phyloP scores from a whole-genome alignment of 2,797 vertebrate genomes.

The Hirundo rustica region DNA sequence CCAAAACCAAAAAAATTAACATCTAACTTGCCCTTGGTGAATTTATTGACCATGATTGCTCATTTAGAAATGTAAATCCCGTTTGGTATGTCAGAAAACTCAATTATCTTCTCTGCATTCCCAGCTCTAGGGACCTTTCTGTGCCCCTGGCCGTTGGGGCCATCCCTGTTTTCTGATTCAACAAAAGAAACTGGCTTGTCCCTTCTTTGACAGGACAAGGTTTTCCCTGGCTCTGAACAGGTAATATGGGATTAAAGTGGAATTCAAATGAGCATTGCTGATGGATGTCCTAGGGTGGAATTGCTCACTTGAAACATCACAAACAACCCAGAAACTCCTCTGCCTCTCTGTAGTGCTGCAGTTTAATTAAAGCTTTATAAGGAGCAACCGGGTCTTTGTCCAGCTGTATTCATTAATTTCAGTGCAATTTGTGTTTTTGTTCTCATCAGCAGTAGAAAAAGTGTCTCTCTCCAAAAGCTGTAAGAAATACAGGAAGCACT shows the following conservation, averaged over 20 bases:
- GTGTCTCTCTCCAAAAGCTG: neutral
- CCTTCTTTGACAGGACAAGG: neutral
- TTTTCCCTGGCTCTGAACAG: neutral
- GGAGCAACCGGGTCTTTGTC: neutral
- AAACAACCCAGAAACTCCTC: constrained; percentile 11
- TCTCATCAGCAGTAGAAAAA: neutral
- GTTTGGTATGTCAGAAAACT: neutral
- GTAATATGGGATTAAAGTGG: neutral
- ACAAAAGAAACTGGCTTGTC: neutral
- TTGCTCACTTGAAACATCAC: neutral
- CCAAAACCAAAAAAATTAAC: neutral
- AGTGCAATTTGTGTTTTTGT: neutral
- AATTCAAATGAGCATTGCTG: neutral
- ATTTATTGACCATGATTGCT: neutral
- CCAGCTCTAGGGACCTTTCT: neutral
- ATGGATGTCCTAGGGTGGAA: neutral
- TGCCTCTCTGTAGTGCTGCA: neutral
- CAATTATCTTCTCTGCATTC: neutral
- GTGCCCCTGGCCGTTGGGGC: neutral
- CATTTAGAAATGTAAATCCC: neutral
- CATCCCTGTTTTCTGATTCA: neutral
- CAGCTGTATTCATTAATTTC: neutral
- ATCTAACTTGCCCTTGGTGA: neutral
- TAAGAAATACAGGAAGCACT: neutral
- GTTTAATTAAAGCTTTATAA: constrained; percentile 35